Conservation (phyloP, 2,113 vertebrate genomes). For the Entomyzon cyanotis region DNA sequence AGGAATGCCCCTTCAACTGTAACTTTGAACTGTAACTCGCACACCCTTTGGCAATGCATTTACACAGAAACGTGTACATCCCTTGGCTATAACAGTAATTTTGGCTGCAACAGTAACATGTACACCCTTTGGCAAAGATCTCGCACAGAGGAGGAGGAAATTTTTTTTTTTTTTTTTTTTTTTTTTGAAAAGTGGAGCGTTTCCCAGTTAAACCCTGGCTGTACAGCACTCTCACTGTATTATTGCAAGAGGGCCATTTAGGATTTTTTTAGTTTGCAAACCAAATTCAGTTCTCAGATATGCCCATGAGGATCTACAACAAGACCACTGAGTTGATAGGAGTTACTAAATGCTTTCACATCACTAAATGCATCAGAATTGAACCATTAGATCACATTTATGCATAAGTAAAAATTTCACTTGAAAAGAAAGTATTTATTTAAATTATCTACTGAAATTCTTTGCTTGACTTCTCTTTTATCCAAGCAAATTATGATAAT, state of each 20-base stretch:
- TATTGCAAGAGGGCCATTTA: neutral
- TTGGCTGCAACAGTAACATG: slow-evolving; percentile 61
- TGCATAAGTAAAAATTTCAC: neutral
- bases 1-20: slow-evolving; percentile 71
- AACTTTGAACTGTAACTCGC: slow-evolving; percentile 64
- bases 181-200: neutral
- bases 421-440: neutral
- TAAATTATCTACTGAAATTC: neutral
- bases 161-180: no score
- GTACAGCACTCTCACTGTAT: neutral
- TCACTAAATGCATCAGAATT: neutral
- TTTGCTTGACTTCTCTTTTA: neutral
- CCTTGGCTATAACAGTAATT: slow-evolving; percentile 72
- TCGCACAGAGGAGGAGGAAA: neutral
- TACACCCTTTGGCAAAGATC: slow-evolving; percentile 57
- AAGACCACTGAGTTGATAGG: neutral
- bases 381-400: neutral
- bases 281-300: neutral
- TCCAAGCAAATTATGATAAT: neutral
- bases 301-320: neutral
- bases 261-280: neutral
- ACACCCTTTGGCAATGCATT: slow-evolving; percentile 44
- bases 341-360: neutral
- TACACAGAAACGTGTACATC: slow-evolving; percentile 54
- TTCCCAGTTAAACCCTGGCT: slow-evolving; percentile 3